Base-by-base conservation (phyloP, 2,888 invertebrate genomes). In the Erpobdella octoculata region DNA sequence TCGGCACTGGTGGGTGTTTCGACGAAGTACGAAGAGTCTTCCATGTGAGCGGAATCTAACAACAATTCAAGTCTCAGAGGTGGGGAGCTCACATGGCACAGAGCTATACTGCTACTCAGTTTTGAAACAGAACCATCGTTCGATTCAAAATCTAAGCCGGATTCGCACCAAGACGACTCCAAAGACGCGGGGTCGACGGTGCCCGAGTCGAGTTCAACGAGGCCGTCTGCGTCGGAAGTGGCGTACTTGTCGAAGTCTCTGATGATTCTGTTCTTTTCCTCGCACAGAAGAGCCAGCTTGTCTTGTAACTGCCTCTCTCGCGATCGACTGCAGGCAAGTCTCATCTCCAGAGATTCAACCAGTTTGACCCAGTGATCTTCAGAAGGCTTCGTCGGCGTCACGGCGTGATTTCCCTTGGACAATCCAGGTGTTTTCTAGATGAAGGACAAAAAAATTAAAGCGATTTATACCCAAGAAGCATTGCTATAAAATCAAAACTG, bases 251-350 rank as follows among this genome's bases (percentile, higher is more conserved):
- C 33, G 62, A 62, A 62, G 35, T 62, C 37, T 8, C 66, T 5
- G 37, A 65, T 21, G 37, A 65, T 21, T 8, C 58, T 48, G 6
- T 53, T 69, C 58, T 69, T 69, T 36, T 69, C 69, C 48, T 69
- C 58, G 58, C 69, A 69, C 35, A 69, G 58, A 31, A 69, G 36
- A 18, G 69, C 69, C 21, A 69, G 25, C 53, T 69, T 53, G 37
- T 69, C 69, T 37, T 41, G 31, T 1, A 69, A 58, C 9, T 48
- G 31, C 31, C 46, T 69, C 25, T 69, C 69, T 21, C 48, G 25
- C 36, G 36, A 35, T 36, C 58, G 48, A 12, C 69, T 58, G 69
- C 69, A 58, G 18, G 69, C 69, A 9, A 69, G 58, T 53, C 53
- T 53, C n/a, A 58, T 18, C 36, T 69, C 69, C n/a, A 69, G 48